A percentile compares a stretch with the other conserved stretches of the same genome.
Conservation (phyloP, 2,888 invertebrate species). For the Dasypogon diadema region DNA sequence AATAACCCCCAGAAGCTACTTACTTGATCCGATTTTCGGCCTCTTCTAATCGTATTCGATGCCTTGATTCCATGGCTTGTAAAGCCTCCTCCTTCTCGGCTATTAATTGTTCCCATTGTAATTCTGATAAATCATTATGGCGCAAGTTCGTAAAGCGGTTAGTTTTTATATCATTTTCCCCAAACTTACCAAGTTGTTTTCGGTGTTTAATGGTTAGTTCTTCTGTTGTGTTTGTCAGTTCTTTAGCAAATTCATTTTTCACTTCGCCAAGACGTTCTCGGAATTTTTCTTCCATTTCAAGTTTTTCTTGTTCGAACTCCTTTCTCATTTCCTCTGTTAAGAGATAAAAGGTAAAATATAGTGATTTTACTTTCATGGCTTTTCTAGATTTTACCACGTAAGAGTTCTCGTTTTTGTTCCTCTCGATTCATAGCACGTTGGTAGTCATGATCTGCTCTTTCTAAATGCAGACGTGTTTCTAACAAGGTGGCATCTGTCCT, state of each 20-base stretch:
- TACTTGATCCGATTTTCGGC: constrained; percentile 70
- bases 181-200: constrained; percentile 75
- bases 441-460: constrained; percentile 67
- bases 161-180: constrained; percentile 62
- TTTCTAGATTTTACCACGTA: constrained; percentile 60
- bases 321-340: constrained; percentile 51
- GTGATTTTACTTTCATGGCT: background rate
- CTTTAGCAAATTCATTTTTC: constrained; percentile 67
- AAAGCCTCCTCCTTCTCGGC: constrained; percentile 72
- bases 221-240: constrained; percentile 71
- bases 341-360: background rate
- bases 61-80: constrained; percentile 71
- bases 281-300: constrained; percentile 80
- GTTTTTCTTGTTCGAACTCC: constrained; percentile 77
- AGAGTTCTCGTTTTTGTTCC: constrained; percentile 64
- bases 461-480: constrained; percentile 68
- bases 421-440: constrained; percentile 67
- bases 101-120: constrained; percentile 72
- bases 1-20: constrained; percentile 57
- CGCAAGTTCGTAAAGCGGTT: background rate
- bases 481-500: constrained; percentile 78
- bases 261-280: constrained; percentile 73
- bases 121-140: constrained; percentile 62
- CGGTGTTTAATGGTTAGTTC: constrained; percentile 75
- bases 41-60: constrained; percentile 67